Evolutionary conservation across 2,113 vertebrate genomes (phyloP), one percentile per base, ranked within the genome.

Genomic region (Rana temporaria): DNA sequence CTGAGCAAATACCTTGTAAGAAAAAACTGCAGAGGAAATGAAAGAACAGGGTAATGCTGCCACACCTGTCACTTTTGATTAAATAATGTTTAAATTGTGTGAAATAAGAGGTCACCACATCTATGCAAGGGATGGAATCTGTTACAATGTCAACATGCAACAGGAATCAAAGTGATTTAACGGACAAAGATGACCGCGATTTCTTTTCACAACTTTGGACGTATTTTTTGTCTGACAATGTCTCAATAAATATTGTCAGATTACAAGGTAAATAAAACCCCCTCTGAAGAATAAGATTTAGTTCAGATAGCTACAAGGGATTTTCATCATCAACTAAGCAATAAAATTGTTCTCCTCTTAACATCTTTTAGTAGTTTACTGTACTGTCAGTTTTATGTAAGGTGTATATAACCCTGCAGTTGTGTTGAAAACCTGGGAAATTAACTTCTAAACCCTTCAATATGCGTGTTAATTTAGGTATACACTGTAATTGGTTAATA

Each of bases 11-110:
- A n/a, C 64, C 64, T 20, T 60, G 70, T 57, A 16, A 16, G 18
- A 17, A 9, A 30, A 76, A 59, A 42, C 17, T 59, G 53, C 55
- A 68, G 48, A 22, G 42, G 30, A 83, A 76, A 83, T 52, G 71
- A 60, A 24, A 30, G 59, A 83, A 65, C 18, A 42, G 70, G 24
- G n/a, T 68, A 75, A 60, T 16, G 34, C 34, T 48, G 71, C 52
- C 64, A 76, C 81, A 82, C 80, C 70, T 66, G 80, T 75, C 80
- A 82, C 70, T 42, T 76, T 75, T 34, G 60, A 60, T 60, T 76
- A 55, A 75, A 19, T 60, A 67, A 57, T 20, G n/a, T 72, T 18
- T 79, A 56, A 55, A 42, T 38, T 17, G n/a, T 64, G 74, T 53
- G 52, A 18, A 74, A 57, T 57, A 60, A 64, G 80, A 73, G 70